phyloP scores from a whole-genome alignment of 2,888 invertebrate genomes.

The Dicycla oo region DNA sequence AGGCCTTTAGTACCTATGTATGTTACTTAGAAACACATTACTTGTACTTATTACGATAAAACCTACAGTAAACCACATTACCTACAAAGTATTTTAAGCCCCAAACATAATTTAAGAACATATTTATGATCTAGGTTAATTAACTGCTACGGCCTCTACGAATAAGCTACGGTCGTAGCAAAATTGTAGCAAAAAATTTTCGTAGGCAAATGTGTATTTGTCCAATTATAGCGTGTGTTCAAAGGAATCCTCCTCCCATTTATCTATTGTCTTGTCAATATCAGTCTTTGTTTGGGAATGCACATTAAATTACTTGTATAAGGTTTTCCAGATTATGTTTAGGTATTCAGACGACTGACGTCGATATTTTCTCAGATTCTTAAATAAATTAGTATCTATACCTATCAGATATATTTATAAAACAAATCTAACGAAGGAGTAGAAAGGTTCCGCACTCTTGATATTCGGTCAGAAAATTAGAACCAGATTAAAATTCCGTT shows the following conservation, averaged over 20 bases:
- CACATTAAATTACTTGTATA: neutral
- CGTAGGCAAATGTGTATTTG: slow-evolving; percentile 24
- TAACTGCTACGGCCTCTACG: slow-evolving; percentile 16
- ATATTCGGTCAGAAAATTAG: slow-evolving; percentile 19
- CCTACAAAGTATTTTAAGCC: neutral
- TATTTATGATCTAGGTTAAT: neutral
- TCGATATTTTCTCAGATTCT: neutral
- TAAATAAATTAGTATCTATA: neutral
- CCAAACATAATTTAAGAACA: neutral
- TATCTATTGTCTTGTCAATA: slow-evolving; percentile 29
- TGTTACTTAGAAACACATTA: slow-evolving; percentile 13
- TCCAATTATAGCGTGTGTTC: slow-evolving; percentile 23
- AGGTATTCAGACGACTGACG: neutral
- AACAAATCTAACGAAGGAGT: slow-evolving; percentile 7
- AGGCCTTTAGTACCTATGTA: slow-evolving; percentile 6
- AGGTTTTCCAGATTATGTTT: neutral
- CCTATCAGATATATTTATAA: neutral
- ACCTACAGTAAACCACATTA: neutral
- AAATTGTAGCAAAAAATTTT: slow-evolving; percentile 9
- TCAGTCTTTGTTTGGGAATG: slow-evolving; percentile 1
- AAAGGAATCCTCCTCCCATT: slow-evolving; percentile 6
- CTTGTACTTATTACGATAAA: slow-evolving; percentile 3
- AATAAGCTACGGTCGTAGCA: slow-evolving; percentile 10
- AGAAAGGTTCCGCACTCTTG: slow-evolving; percentile 5
- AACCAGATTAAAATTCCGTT: slow-evolving; percentile 47